phyloP scores from a whole-genome alignment of 2,797 vertebrate species.

The Tokudaia tokunoshimensis region DNA sequence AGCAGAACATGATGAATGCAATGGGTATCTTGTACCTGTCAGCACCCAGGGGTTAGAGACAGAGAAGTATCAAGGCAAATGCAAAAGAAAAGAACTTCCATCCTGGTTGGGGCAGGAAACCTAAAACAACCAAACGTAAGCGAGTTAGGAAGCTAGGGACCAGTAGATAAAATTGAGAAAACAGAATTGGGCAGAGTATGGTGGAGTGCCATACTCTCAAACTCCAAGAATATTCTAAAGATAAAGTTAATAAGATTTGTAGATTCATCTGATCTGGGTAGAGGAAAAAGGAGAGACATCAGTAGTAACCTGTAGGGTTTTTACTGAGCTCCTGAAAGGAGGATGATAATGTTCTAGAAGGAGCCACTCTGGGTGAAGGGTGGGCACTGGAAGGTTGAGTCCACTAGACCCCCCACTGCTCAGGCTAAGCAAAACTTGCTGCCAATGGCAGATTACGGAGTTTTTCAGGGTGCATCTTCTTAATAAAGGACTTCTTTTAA shows the following conservation, averaged over 20 bases:
- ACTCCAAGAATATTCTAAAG: background rate
- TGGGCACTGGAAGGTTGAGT: background rate
- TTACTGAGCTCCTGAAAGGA: background rate
- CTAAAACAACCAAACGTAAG: background rate
- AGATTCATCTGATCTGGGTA: background rate
- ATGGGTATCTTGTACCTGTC: background rate
- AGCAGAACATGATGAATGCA: background rate
- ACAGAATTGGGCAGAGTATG: background rate
- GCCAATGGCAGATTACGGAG: background rate
- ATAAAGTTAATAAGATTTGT: background rate
- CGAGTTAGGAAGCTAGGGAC: background rate
- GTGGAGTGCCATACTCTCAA: too few species aligned
- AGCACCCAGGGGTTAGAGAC: background rate
- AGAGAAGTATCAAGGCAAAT: background rate
- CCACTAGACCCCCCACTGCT: background rate
- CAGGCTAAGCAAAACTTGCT: background rate
- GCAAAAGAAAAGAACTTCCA: background rate
- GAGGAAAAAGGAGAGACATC: background rate
- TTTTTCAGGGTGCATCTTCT: background rate
- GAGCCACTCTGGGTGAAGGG: background rate
- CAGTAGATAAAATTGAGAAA: background rate
- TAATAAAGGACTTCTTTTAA: slow-evolving; percentile 46
- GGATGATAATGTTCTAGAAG: background rate
- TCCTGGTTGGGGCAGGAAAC: background rate
- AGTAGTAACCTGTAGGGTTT: background rate